A percentile compares a stretch with the other conserved stretches of the same genome.
Evolutionary conservation across 2,797 vertebrate species (phyloP).

Genomic region (Phataginus tetradactyla): DNA sequence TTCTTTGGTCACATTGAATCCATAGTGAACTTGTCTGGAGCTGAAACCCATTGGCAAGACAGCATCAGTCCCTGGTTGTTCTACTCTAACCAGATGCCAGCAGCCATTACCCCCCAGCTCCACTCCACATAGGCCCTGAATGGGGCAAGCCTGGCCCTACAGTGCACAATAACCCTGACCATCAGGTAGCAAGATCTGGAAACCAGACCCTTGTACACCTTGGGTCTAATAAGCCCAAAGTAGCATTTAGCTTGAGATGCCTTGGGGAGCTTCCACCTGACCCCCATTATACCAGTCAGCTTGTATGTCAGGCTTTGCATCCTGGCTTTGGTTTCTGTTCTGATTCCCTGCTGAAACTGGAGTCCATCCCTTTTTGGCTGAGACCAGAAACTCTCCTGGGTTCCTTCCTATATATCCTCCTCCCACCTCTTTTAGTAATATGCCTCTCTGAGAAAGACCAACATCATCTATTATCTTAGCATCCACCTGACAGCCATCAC

Average conservation of each 20-base stretch:
- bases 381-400: not conserved
- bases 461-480: not conserved
- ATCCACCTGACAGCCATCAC: not conserved
- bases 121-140: not conserved
- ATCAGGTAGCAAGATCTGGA: not conserved
- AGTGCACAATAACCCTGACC: not conserved
- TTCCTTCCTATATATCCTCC: not conserved
- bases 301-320: not conserved
- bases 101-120: not conserved
- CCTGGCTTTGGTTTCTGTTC: conserved; percentile 8
- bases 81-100: not conserved
- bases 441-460: not conserved
- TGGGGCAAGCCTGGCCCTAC: not conserved
- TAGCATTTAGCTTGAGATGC: not conserved
- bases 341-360: not conserved
- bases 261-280: not conserved
- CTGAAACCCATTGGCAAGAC: too few species aligned
- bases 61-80: not conserved
- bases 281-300: not conserved
- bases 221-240: not conserved
- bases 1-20: too few species aligned
- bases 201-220: not conserved
- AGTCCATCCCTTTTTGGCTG: not conserved
- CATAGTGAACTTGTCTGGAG: too few species aligned
- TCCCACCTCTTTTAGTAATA: not conserved